Percentiles rank a stretch among this genome's conserved stretches.
Evolutionary conservation across 2,797 vertebrate genomes (phyloP).

Genomic region (Pseudomugil tenellus): DNA sequence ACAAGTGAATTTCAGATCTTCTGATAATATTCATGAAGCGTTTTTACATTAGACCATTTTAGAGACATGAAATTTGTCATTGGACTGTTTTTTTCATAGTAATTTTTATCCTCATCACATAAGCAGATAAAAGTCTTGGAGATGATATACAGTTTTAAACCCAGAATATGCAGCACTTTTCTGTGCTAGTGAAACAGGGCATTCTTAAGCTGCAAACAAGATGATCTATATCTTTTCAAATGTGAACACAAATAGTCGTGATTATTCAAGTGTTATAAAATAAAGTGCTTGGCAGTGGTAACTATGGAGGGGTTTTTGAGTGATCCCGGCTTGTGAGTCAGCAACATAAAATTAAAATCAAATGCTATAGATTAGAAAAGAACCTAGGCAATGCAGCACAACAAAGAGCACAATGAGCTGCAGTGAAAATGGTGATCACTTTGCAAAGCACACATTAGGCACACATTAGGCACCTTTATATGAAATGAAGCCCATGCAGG

Average conservation of each 20-base stretch:
- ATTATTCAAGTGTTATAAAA: not conserved
- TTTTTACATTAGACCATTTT: not conserved
- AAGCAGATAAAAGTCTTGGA: not conserved
- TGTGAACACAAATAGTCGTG: no score
- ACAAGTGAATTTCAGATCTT: not conserved
- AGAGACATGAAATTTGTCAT: not conserved
- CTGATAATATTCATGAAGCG: not conserved
- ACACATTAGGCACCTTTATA: no score
- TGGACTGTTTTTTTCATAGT: not conserved
- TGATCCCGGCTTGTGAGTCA: not conserved
- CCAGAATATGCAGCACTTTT: not conserved
- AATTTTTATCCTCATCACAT: not conserved
- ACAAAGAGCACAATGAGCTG: not conserved
- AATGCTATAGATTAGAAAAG: not conserved
- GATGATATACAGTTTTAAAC: not conserved
- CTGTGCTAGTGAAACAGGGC: not conserved
- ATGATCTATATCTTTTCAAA: not conserved
- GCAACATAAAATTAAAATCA: no score
- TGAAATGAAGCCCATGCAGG: not conserved
- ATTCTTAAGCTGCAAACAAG: not conserved
- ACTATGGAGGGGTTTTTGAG: not conserved
- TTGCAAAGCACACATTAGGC: not conserved
- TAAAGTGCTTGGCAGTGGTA: not conserved
- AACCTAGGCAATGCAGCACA: not conserved
- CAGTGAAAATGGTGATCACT: not conserved